Conservation (phyloP, 2,113 vertebrate genomes). For the Furnarius figulus region DNA sequence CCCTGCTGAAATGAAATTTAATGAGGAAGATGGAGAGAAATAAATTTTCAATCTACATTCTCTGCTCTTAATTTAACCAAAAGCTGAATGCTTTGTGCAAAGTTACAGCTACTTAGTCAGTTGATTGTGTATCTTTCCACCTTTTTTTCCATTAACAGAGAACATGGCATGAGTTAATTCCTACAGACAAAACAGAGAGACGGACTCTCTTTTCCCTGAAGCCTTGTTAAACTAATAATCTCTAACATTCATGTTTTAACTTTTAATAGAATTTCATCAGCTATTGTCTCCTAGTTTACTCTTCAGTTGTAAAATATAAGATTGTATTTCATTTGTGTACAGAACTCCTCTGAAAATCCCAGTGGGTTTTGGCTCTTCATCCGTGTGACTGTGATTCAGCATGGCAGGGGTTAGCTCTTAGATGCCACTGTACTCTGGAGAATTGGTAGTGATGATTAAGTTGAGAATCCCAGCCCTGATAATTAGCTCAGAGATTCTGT, state of each 20-base stretch:
- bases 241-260: constrained; percentile 19
- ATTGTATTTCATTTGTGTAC: neutral
- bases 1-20: constrained; percentile 73
- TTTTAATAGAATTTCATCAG: constrained; percentile 26
- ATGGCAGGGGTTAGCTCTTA: constrained; percentile 75
- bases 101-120: constrained; percentile 51
- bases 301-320: neutral
- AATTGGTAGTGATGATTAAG: constrained; percentile 77
- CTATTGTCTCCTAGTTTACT: constrained; percentile 6
- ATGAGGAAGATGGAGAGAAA: constrained; percentile 66
- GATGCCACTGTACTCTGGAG: constrained; percentile 70
- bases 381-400: constrained; percentile 40
- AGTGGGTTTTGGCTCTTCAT: constrained; percentile 43
- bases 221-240: constrained; percentile 42
- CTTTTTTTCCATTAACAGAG: neutral
- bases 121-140: constrained; percentile 12
- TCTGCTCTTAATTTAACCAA: constrained; percentile 67
- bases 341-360: constrained; percentile 25
- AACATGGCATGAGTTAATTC: neutral
- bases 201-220: constrained; percentile 5
- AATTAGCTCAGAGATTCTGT: constrained; percentile 82
- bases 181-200: constrained; percentile 20
- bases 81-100: constrained; percentile 41
- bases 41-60: constrained; percentile 54
- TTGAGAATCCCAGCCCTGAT: constrained; percentile 78